A percentile compares a stretch with the other conserved stretches of the same genome.
phyloP scores from a whole-genome alignment of 2,888 invertebrate genomes.

The Disparrhopalites patrizii region DNA sequence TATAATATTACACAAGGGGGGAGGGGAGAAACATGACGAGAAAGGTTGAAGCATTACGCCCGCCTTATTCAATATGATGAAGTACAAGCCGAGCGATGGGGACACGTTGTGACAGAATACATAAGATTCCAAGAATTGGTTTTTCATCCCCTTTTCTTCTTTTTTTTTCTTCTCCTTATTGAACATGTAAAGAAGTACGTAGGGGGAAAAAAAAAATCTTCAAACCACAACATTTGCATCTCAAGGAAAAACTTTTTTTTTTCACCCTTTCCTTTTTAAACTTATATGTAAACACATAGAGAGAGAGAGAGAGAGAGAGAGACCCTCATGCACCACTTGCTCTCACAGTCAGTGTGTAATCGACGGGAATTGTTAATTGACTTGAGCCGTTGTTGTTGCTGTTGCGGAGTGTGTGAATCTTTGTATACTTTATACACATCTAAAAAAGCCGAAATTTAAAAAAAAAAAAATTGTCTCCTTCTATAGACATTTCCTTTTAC shows the following conservation, averaged over 20 bases:
- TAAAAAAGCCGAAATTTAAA: constrained; percentile 17
- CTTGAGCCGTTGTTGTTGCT: no score
- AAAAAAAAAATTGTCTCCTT: constrained; percentile 24
- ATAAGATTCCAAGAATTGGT: constrained; percentile 7
- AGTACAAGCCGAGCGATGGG: no score
- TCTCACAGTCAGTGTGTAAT: neutral
- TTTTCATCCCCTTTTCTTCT: neutral
- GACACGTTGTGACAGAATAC: neutral
- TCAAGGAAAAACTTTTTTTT: neutral
- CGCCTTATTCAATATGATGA: no score
- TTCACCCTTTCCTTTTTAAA: no score
- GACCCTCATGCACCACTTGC: neutral
- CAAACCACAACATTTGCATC: constrained; percentile 6
- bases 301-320: no score
- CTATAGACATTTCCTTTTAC: constrained; percentile 25
- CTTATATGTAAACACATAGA: no score
- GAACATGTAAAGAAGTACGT: neutral
- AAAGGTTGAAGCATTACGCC: no score
- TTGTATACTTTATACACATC: neutral
- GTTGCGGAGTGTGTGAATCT: constrained; percentile 1
- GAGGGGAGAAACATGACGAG: no score
- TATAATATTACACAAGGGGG: no score
- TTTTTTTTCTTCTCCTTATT: neutral
- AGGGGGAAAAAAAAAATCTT: neutral
- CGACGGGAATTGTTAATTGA: constrained; percentile 24